A percentile compares a stretch with the other conserved stretches of the same genome.
phyloP scores from a whole-genome alignment of 1,140 invertebrate genomes.

The Schlechtendalia chinensis region DNA sequence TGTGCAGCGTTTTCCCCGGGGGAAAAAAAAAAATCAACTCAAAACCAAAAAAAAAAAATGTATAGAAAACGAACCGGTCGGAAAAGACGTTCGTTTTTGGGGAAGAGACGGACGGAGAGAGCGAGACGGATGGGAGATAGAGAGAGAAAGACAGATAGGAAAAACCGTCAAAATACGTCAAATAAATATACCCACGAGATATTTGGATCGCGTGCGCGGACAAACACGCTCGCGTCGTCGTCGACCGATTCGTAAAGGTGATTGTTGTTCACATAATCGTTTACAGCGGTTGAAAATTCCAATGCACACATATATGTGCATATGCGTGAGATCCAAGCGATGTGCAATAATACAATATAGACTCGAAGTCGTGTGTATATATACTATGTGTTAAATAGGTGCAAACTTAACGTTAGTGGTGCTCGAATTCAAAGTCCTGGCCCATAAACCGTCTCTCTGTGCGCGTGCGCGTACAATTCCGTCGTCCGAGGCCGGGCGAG shows the following conservation, averaged over 20 bases:
- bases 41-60: background rate
- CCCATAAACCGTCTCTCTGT: constrained; percentile 16
- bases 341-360: too few species aligned
- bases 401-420: constrained; percentile 35
- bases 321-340: constrained; percentile 3
- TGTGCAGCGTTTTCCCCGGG: background rate
- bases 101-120: background rate
- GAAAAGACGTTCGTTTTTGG: background rate
- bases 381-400: too few species aligned
- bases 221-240: background rate
- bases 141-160: background rate
- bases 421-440: constrained; percentile 20
- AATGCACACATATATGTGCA: too few species aligned
- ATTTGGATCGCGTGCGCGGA: background rate
- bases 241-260: too few species aligned
- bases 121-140: background rate
- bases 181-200: background rate
- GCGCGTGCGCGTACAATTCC: too few species aligned
- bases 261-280: too few species aligned
- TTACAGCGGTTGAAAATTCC: too few species aligned
- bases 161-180: background rate
- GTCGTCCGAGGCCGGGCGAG: too few species aligned
- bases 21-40: constrained; percentile 30
- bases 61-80: background rate
- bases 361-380: too few species aligned